phyloP scores from a whole-genome alignment of 2,113 vertebrate species.

The Bujurquina vittata region DNA sequence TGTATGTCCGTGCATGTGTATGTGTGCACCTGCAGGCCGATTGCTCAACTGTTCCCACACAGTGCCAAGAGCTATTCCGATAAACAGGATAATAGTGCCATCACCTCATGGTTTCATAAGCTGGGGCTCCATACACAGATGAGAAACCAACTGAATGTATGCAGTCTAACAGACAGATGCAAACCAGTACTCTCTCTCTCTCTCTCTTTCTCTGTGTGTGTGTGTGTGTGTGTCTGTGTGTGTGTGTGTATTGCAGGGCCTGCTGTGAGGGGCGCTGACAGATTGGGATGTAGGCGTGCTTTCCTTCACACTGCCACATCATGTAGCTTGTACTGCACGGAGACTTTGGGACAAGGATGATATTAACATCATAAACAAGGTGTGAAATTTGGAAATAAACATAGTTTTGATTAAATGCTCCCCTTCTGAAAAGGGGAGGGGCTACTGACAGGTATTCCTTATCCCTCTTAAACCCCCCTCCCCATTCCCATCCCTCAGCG shows the following conservation, averaged over 20 bases:
- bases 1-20: slow-evolving; percentile 4
- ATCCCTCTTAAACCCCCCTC: neutral
- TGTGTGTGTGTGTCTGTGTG: neutral
- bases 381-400: slow-evolving; percentile 39
- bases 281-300: slow-evolving; percentile 29
- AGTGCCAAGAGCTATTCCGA: slow-evolving; percentile 62
- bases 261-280: slow-evolving; percentile 34
- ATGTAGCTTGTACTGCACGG: slow-evolving; percentile 6
- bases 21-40: slow-evolving; percentile 41
- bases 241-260: neutral
- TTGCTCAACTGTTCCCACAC: slow-evolving; percentile 67
- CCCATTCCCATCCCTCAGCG: too few relatives aligned
- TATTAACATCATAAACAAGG: slow-evolving; percentile 46
- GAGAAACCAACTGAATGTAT: slow-evolving; percentile 54
- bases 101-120: slow-evolving; percentile 63
- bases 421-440: neutral
- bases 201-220: too few relatives aligned
- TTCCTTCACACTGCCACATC: slow-evolving; percentile 31
- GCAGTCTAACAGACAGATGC: slow-evolving; percentile 32
- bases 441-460: neutral
- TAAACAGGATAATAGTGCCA: slow-evolving; percentile 68
- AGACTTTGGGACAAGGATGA: slow-evolving; percentile 32
- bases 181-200: slow-evolving; percentile 22
- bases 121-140: slow-evolving; percentile 24
- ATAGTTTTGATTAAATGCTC: neutral